phyloP scores from a whole-genome alignment of 2,113 vertebrate species.

The Tangachromis dhanisi region DNA sequence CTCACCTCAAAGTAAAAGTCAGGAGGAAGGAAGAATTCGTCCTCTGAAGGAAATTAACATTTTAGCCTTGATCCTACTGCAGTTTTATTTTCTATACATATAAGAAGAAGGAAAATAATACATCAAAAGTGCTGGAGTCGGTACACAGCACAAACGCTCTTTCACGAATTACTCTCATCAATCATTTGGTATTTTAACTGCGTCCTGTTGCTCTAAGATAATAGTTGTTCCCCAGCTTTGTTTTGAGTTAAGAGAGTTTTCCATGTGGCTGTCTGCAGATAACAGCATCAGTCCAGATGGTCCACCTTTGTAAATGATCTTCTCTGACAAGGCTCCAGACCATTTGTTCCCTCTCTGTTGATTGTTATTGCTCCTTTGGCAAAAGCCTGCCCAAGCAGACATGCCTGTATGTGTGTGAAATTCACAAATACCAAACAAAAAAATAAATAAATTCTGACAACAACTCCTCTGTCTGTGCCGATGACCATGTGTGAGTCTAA shows the following conservation, averaged over 20 bases:
- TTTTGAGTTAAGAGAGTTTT: not conserved
- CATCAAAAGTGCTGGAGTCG: not conserved
- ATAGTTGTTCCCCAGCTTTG: not conserved
- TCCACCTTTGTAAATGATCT: not conserved
- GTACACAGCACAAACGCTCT: not conserved
- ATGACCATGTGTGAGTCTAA: not conserved
- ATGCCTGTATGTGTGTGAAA: not conserved
- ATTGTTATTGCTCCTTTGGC: not conserved
- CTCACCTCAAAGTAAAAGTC: conserved; percentile 5
- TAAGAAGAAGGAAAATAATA: not conserved
- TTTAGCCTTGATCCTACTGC: not conserved
- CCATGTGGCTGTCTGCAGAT: not conserved
- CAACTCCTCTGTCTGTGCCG: not conserved
- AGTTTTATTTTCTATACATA: not conserved
- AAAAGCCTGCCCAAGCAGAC: not conserved
- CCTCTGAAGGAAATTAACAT: not conserved
- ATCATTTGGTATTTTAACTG: not conserved
- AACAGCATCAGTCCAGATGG: not conserved
- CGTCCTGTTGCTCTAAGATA: not conserved
- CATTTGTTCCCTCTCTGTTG: not conserved
- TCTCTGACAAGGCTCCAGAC: not conserved
- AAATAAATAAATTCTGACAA: not conserved
- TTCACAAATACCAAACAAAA: not conserved
- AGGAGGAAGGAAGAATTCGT: not conserved
- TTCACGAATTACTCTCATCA: not conserved